Percentiles rank a stretch among this genome's conserved stretches.
Evolutionary conservation across 2,888 invertebrate species (phyloP).

Genomic region (Lydus trimaculatus): DNA sequence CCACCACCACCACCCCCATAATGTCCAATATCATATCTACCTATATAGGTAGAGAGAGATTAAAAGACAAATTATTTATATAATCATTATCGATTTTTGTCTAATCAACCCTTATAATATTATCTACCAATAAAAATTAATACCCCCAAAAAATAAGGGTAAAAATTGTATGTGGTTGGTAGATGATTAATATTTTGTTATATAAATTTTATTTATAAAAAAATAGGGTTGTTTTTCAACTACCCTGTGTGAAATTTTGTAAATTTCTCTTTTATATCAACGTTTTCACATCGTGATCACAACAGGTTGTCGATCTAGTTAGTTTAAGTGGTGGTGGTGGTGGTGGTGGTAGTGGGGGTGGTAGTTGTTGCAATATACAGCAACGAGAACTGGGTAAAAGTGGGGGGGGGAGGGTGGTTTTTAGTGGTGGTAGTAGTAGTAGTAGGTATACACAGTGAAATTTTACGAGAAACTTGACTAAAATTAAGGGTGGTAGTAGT

Average conservation of each 20-base stretch:
- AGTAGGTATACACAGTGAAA: background rate
- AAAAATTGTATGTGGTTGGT: too few relatives aligned
- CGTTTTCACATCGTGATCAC: background rate
- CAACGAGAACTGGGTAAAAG: too few relatives aligned
- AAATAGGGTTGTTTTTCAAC: background rate
- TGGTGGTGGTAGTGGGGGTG: background rate
- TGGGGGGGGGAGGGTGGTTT: too few relatives aligned
- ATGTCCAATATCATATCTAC: background rate
- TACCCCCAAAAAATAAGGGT: too few relatives aligned
- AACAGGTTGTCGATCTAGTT: constrained; percentile 9
- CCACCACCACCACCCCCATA: background rate
- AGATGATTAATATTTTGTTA: too few relatives aligned
- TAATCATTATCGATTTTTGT: background rate
- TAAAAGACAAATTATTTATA: background rate
- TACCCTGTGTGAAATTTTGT: background rate
- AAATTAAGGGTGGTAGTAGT: background rate
- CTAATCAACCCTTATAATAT: too few relatives aligned
- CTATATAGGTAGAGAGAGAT: too few relatives aligned
- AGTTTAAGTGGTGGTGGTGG: background rate
- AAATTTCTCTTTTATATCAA: too few relatives aligned
- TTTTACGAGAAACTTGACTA: constrained; percentile 4
- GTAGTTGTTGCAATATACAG: too few relatives aligned
- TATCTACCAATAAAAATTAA: too few relatives aligned
- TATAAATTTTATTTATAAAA: too few relatives aligned
- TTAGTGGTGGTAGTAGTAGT: background rate